Base-by-base conservation (phyloP, 2,797 vertebrate species). In the Semaprochilodus insignis region DNA sequence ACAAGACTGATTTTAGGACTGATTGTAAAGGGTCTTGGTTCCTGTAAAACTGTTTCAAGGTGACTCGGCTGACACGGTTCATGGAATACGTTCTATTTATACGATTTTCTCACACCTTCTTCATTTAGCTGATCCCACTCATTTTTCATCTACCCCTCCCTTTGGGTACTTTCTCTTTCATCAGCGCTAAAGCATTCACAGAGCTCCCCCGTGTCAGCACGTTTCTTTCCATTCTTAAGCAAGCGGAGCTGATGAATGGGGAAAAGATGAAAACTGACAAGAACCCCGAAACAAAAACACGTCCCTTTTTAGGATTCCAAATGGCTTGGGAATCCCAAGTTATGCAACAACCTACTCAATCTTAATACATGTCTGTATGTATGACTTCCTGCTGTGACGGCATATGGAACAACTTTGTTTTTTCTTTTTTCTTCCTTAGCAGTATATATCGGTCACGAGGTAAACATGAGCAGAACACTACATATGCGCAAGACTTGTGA, bases 161-260 rank as follows among this genome's bases (percentile, higher is more conserved):
- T 19, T 7, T 23, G 44, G 48, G 60, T n/a, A 15, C 13, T 69
- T 25, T 69, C 54, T 36, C 54, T 76, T 77, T 31, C 54, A 59
- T 82, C 54, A 60, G 25, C 6, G 25, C n/a, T 75, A 25, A n/a
- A 34, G 10, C n/a, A 62, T 55, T 81, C 71, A 13, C 60, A 14
- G 51, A n/a, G 15, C 73, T 59, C 71, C 59, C 34, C 27, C 15
- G 51, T 69, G 72, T 57, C 72, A 40, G 66, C 80, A 69, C 63
- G 3, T 67, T 66, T 60, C 19, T 52, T 82, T 27, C 19, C 40
- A 65, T 77, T 63, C 74, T 51, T 48, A 63, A 51, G n/a, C 66
- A 67, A 81, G 54, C 63, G 31, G 27, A 16, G 31, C 23, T 69
- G 62, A 69, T 67, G 80, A 76, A 75, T 59, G 62, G 70, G 52